phyloP scores from a whole-genome alignment of 1,140 invertebrate species.

The Gonatopus flavifemur region DNA sequence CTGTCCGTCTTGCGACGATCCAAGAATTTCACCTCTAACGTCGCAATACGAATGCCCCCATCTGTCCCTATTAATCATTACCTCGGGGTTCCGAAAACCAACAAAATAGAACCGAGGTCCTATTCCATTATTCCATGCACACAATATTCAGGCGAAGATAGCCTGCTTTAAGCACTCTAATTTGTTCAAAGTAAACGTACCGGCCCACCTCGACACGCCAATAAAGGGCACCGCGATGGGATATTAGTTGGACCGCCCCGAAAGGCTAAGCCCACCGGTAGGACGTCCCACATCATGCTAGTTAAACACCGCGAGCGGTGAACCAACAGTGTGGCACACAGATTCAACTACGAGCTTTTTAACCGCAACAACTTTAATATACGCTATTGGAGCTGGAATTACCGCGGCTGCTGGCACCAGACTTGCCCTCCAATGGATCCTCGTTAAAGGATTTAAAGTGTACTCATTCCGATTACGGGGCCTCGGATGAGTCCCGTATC shows the following conservation, averaged over 20 bases:
- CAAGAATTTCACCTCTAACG: slow-evolving; percentile 75
- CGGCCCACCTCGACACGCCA: slow-evolving; percentile 65
- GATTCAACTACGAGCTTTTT: slow-evolving; percentile 76
- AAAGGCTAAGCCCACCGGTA: too few species aligned
- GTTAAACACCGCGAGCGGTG: too few species aligned
- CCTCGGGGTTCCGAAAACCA: too few species aligned
- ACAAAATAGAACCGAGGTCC: too few species aligned
- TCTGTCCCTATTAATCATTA: too few species aligned
- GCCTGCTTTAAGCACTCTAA: slow-evolving; percentile 79
- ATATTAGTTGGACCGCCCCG: too few species aligned
- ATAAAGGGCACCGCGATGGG: too few species aligned
- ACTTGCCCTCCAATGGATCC: slow-evolving; percentile 88
- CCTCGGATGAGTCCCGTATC: slow-evolving; percentile 75
- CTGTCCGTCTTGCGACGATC: slow-evolving; percentile 73
- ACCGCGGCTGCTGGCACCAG: slow-evolving; percentile 87
- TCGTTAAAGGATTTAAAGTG: slow-evolving; percentile 87
- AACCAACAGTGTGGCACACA: too few species aligned
- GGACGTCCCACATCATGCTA: too few species aligned
- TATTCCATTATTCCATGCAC: too few species aligned
- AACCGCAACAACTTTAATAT: slow-evolving; percentile 84
- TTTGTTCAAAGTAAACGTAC: slow-evolving; percentile 76
- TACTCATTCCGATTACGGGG: slow-evolving; percentile 85
- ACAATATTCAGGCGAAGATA: too few species aligned
- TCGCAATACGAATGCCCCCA: slow-evolving; percentile 70
- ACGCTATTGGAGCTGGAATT: slow-evolving; percentile 88